Evolutionary conservation across 2,113 vertebrate species (phyloP).

Genomic region (Poeciliopsis retropinna): DNA sequence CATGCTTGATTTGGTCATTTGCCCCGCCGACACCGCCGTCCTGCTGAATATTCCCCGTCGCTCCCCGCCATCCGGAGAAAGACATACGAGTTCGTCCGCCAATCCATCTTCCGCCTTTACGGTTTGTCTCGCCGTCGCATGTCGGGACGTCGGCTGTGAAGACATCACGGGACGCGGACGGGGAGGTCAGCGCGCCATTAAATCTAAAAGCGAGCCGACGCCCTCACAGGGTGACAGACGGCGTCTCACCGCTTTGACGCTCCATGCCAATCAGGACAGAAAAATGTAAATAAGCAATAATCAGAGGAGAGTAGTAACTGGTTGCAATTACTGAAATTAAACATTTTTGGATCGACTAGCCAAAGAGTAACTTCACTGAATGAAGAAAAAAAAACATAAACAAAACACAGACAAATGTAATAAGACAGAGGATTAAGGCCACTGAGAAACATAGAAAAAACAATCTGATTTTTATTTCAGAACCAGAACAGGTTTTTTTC

Average conservation of each 20-base stretch:
- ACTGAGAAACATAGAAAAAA: too few relatives aligned
- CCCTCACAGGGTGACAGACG: constrained; percentile 34
- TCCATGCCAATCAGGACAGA: constrained; percentile 10
- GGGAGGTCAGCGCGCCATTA: constrained; percentile 71
- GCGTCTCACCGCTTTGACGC: constrained; percentile 16
- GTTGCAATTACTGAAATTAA: too few relatives aligned
- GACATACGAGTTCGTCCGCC: constrained; percentile 37
- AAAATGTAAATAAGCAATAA: constrained; percentile 37
- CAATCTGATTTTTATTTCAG: too few relatives aligned
- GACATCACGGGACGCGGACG: constrained; percentile 50
- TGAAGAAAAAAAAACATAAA: too few relatives aligned
- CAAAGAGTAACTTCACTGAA: too few relatives aligned
- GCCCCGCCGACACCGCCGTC: constrained; percentile 26
- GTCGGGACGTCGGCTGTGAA: constrained; percentile 68
- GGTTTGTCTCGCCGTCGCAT: constrained; percentile 67
- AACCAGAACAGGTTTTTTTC: too few relatives aligned
- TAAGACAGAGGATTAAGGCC: too few relatives aligned
- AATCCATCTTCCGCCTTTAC: constrained; percentile 52
- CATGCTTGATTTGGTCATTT: constrained; percentile 25
- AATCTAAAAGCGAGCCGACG: constrained; percentile 48
- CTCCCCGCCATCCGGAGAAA: constrained; percentile 18
- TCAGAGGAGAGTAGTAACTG: too few relatives aligned
- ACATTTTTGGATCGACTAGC: too few relatives aligned
- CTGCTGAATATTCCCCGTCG: constrained; percentile 38
- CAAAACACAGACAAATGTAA: too few relatives aligned